phyloP scores from a whole-genome alignment of 2,888 invertebrate species.

The Chorisops tibialis region DNA sequence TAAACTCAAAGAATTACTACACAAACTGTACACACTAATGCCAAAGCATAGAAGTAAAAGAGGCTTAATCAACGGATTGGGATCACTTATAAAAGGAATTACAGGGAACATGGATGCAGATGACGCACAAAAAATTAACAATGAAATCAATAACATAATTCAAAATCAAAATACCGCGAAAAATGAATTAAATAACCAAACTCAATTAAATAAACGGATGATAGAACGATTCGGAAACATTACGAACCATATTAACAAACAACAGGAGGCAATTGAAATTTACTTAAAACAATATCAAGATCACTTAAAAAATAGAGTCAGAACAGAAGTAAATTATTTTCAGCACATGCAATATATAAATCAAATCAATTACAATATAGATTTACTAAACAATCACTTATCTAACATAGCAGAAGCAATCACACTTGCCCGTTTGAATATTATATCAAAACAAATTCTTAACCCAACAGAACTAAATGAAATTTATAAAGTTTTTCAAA shows the following conservation, averaged over 20 bases:
- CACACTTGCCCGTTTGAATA: conserved; percentile 8
- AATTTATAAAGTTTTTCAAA: neutral
- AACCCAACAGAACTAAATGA: neutral
- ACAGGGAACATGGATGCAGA: conserved; percentile 20
- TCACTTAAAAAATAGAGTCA: neutral
- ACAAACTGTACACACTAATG: conserved; percentile 13
- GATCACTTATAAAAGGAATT: conserved; percentile 13
- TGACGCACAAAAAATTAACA: conserved; percentile 18
- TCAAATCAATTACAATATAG: conserved; percentile 19
- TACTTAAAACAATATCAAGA: neutral
- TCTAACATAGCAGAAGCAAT: conserved; percentile 22
- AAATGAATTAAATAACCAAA: neutral
- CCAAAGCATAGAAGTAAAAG: conserved; percentile 10
- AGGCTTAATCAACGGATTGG: conserved; percentile 16
- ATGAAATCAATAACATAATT: neutral
- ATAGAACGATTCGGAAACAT: conserved; percentile 15
- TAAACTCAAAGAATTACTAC: conserved; percentile 1
- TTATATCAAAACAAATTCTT: conserved; percentile 24
- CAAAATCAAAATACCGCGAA: conserved; percentile 1
- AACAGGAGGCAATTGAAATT: neutral
- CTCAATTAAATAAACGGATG: conserved; percentile 7
- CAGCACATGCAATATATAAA: conserved; percentile 9
- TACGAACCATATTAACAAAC: conserved; percentile 2
- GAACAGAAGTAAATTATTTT: neutral
- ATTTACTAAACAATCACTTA: conserved; percentile 16